These are phyloP conservation scores for Alca torda DNA, from an alignment of 2,797 vertebrate species.

Conservation along the genomic window DNA sequence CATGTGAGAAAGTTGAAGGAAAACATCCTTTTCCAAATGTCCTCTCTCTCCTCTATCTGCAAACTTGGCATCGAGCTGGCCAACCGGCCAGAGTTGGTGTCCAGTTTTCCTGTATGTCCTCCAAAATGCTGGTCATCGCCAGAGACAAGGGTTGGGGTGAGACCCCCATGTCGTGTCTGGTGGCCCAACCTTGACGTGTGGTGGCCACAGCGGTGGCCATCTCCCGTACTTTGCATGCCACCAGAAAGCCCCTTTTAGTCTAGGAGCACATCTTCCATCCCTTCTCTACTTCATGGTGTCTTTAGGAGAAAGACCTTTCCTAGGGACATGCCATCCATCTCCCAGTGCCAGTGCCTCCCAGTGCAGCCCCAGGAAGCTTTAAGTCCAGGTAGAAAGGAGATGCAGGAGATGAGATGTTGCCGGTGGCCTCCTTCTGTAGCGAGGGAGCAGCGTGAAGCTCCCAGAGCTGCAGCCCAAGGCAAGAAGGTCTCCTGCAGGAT, in stretches of 20 bases:
- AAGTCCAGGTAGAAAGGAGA: neutral
- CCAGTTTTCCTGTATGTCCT: neutral
- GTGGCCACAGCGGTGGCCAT: neutral
- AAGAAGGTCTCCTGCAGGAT: neutral
- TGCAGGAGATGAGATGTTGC: neutral
- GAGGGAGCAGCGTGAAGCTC: neutral
- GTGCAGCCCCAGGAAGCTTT: neutral
- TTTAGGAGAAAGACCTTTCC: neutral
- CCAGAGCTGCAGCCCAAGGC: neutral
- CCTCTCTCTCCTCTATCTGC: neutral
- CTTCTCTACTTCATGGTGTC: neutral
- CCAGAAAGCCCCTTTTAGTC: neutral
- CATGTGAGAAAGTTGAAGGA: neutral
- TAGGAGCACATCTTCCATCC: neutral
- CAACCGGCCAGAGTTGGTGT: neutral
- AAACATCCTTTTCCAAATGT: neutral
- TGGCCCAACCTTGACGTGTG: neutral
- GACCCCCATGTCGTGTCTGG: accelerated
- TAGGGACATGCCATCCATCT: neutral
- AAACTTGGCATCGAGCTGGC: too few species aligned
- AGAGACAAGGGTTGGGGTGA: neutral
- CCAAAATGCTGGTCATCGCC: neutral
- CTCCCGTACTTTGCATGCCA: neutral
- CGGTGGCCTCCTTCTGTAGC: accelerated
- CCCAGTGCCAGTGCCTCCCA: neutral